These are phyloP conservation scores for Acipenser transmontanus DNA, from an alignment of 2,797 vertebrate genomes.

Conservation along the genomic window DNA sequence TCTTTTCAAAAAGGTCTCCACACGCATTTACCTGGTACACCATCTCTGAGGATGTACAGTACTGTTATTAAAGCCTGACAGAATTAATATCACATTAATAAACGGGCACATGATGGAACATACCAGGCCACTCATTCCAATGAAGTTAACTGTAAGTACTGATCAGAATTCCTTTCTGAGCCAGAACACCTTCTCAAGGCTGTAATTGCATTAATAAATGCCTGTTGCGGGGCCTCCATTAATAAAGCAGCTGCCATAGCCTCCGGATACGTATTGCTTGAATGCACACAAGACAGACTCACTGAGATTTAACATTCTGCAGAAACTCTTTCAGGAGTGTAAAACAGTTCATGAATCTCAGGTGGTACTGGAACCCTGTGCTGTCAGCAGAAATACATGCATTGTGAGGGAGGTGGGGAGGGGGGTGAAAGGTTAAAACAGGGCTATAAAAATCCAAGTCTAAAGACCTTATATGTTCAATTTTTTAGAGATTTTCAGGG, in stretches of 20 bases:
- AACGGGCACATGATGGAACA: too few relatives aligned
- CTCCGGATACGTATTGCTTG: constrained; percentile 7
- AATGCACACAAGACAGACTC: constrained; percentile 13
- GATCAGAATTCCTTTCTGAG: neutral
- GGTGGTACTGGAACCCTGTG: constrained; percentile 4
- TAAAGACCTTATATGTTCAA: too few relatives aligned
- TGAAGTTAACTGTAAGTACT: neutral
- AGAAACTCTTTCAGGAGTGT: neutral
- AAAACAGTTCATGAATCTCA: constrained; percentile 6
- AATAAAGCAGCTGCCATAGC: constrained; percentile 7
- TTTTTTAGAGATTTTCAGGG: too few relatives aligned
- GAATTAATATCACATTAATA: too few relatives aligned
- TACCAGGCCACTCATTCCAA: neutral
- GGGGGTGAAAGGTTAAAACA: too few relatives aligned
- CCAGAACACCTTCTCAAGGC: neutral
- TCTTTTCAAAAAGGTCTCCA: too few relatives aligned
- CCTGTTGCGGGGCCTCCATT: constrained; percentile 1
- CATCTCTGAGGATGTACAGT: too few relatives aligned
- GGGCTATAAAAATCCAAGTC: too few relatives aligned
- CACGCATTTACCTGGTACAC: too few relatives aligned
- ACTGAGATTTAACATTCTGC: constrained; percentile 2
- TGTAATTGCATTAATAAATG: neutral
- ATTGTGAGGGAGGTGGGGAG: neutral
- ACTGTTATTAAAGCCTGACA: too few relatives aligned
- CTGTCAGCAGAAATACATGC: neutral